A percentile compares a stretch with the other conserved stretches of the same genome.
Conservation (phyloP, 2,113 vertebrate genomes). For the Takifugu bimaculatus region DNA sequence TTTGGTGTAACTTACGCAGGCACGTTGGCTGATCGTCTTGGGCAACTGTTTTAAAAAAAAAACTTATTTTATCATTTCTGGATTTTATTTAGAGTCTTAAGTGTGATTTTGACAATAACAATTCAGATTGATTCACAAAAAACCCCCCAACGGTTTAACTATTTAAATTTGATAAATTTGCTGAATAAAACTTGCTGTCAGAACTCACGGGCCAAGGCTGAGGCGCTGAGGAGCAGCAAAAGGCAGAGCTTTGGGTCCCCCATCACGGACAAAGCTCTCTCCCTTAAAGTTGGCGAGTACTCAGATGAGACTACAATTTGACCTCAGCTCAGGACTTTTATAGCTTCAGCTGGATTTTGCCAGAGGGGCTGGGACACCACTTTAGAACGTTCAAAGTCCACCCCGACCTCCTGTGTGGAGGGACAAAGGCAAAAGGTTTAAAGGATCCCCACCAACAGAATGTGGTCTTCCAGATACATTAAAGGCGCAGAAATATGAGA, state of each 20-base stretch:
- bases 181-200: not conserved
- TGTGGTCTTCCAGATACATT: not conserved
- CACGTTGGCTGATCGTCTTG: slow-evolving; percentile 68
- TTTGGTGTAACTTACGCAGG: slow-evolving; percentile 61
- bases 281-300: slow-evolving; percentile 51
- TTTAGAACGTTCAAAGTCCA: slow-evolving; percentile 72
- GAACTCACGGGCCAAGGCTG: slow-evolving; percentile 68
- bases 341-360: slow-evolving; percentile 41
- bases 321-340: slow-evolving; percentile 56
- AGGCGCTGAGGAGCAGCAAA: slow-evolving; percentile 65
- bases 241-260: slow-evolving; percentile 74
- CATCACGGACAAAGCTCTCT: slow-evolving; percentile 72
- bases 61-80: not conserved
- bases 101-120: not conserved
- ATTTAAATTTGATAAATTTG: not conserved
- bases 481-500: no score
- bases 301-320: slow-evolving; percentile 62
- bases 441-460: slow-evolving; percentile 2
- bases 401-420: slow-evolving; percentile 55
- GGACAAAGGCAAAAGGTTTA: slow-evolving; percentile 72
- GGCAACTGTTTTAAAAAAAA: slow-evolving; percentile 58
- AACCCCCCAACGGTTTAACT: not conserved
- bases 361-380: slow-evolving; percentile 30
- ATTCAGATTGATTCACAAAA: not conserved
- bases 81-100: not conserved